phyloP scores from a whole-genome alignment of 2,113 vertebrate species.

The Cyanistes caeruleus region DNA sequence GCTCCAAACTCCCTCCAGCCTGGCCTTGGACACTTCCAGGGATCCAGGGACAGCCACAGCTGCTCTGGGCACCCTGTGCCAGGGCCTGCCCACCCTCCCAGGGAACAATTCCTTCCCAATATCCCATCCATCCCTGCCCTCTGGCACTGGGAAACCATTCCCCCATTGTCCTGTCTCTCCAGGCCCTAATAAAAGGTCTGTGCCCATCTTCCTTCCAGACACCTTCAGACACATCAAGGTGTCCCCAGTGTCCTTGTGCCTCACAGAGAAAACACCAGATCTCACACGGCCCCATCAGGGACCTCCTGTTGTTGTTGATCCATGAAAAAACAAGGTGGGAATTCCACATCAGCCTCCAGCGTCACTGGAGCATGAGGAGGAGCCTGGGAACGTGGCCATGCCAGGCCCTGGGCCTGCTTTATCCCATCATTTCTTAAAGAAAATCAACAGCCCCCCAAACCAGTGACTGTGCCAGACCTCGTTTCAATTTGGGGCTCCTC shows the following conservation, averaged over 20 bases:
- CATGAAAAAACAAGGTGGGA: rapidly evolving
- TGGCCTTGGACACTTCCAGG: background rate
- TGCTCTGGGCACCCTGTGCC: background rate
- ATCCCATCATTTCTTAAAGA: background rate
- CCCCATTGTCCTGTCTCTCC: background rate
- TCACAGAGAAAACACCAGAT: rapidly evolving
- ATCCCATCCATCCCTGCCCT: background rate
- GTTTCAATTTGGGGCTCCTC: rapidly evolving
- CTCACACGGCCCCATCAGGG: rapidly evolving
- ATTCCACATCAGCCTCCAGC: background rate
- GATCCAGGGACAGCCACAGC: background rate
- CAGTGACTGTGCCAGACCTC: background rate
- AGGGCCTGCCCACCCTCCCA: background rate
- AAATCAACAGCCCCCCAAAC: rapidly evolving
- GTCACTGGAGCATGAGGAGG: background rate
- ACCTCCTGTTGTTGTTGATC: background rate
- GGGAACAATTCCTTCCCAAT: background rate
- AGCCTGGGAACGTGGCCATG: background rate
- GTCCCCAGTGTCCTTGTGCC: background rate
- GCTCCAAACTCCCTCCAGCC: rapidly evolving
- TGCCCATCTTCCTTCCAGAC: background rate
- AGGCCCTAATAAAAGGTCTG: background rate
- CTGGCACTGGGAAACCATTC: background rate
- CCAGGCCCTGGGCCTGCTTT: rapidly evolving
- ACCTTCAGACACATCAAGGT: background rate